Base-by-base conservation (phyloP, 2,113 vertebrate genomes). In the Crypturellus undulatus region DNA sequence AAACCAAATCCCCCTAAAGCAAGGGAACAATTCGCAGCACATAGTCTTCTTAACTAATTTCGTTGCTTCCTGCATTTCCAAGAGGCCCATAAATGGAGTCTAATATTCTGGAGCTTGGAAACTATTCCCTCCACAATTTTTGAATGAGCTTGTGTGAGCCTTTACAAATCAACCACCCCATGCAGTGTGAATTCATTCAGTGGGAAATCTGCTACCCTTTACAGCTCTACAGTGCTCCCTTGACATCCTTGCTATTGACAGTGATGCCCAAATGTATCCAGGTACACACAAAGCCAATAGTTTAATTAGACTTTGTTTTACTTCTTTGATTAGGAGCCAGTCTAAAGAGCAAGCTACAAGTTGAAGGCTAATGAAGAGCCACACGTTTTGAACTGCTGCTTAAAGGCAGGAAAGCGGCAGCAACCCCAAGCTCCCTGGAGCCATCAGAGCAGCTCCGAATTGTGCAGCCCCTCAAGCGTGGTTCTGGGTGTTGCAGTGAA, bases 381-480 rank as follows among this genome's bases (percentile, higher is more conserved):
- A 32, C 10, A 22, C 54, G 30, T 10, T 45, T 11, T 63, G 51
- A 86, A 71, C 20, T 68, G 70, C 26, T 38, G 63, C 75, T 84
- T 12, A 67, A 34, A 63, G 30, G 16, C 68, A 89, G 47, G 25
- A 73, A 60, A 86, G 45, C 42, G 68, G 54, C 13, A 30, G 54
- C 1, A 2, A 30, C 3, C 26, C 21, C 4, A 10, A 79, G 62
- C 28, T 79, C 15, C 63, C 40, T 83, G 51, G 20, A 67, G 79
- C 25, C 63, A 6, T 68, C 60, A 51, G 32, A 84, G 76, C 14
- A 73, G 42, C 40, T 73, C 36, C 54, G 58, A 36, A 64, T 20
- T 59, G 60, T 1, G 0, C 8, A 59, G 21, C 18, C 30, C n/a
- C 70, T 45, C 69, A n/a, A n/a, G 38, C 59, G 22, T 0, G 0